Conservation (phyloP, 1,140 invertebrate genomes). For the Oppia nitens region DNA sequence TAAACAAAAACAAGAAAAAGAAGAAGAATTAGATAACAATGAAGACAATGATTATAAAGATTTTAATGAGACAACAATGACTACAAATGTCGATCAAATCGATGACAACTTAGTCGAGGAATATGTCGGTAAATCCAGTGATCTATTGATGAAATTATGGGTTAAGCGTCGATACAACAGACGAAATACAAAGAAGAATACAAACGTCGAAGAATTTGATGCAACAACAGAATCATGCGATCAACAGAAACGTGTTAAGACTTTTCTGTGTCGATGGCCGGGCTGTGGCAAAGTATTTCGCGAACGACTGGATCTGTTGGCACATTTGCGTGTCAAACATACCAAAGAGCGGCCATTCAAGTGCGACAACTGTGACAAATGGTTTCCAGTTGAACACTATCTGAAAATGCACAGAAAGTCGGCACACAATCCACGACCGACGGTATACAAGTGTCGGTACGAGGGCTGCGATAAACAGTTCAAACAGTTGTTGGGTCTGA, state of each 20-base stretch:
- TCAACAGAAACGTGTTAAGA: too few relatives aligned
- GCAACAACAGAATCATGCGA: too few relatives aligned
- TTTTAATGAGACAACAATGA: too few relatives aligned
- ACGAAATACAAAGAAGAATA: not conserved
- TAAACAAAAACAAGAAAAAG: too few relatives aligned
- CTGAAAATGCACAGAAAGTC: not conserved
- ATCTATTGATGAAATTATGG: not conserved
- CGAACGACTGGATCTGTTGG: not conserved
- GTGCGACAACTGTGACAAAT: not conserved
- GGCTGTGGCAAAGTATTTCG: not conserved
- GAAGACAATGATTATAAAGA: too few relatives aligned
- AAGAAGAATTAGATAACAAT: too few relatives aligned
- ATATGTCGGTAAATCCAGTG: too few relatives aligned
- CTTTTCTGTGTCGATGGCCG: not conserved
- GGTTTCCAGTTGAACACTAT: not conserved
- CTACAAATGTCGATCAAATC: too few relatives aligned
- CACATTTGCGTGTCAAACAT: not conserved
- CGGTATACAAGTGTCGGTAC: not conserved
- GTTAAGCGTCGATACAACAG: not conserved
- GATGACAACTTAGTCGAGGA: too few relatives aligned
- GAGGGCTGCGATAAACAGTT: not conserved
- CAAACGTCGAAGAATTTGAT: not conserved
- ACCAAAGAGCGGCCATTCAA: not conserved
- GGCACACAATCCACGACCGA: not conserved
- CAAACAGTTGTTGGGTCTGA: not conserved